Base-by-base conservation (phyloP, 2,888 invertebrate genomes). In the Dermolepida albohirtum region DNA sequence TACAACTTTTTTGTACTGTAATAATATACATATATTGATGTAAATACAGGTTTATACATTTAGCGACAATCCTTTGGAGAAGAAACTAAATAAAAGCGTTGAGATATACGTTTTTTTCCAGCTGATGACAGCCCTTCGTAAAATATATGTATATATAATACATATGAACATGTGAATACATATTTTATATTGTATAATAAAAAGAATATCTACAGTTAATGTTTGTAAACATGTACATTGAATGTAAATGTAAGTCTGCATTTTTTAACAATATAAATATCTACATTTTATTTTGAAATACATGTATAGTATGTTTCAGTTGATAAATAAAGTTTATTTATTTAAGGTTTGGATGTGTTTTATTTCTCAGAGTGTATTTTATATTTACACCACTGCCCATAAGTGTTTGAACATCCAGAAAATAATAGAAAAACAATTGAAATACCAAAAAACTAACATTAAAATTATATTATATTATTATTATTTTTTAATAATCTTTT, bases 131-230 rank as follows among this genome's bases (percentile, higher is more conserved):
- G 22, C 22, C 8, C 11, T 49, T 22, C 22, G 22, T 49, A 14
- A 17, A 49, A 17, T 10, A 22, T 22, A 49, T 49, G 49, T 49
- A 17, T 22, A 49, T 49, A 49, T 44, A 29, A 34, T 40, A 55
- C 55, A 16, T 55, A 55, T 55, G 22, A 64, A 40, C 43, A 51
- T 64, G 50, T 64, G 52, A 52, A 52, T 52, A 64, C 52, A 54
- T 64, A 64, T 64, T 64, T 64, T 64, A 22, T 64, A 64, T 64
- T 64, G 54, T 52, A 64, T 64, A 52, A 64, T 22, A 41, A 17
- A 7, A 55, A 5, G 51, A 29, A 64, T 64, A 64, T 47, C 54
- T 52, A 49, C 29, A 17, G 44, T 52, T 64, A 64, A 64, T 64
- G 44, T 54, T 64, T 64, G 52, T 54, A 64, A 54, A 52, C 64